Evolutionary conservation across 1,140 invertebrate genomes (phyloP).

Genomic region (Odontomachus brunneus): DNA sequence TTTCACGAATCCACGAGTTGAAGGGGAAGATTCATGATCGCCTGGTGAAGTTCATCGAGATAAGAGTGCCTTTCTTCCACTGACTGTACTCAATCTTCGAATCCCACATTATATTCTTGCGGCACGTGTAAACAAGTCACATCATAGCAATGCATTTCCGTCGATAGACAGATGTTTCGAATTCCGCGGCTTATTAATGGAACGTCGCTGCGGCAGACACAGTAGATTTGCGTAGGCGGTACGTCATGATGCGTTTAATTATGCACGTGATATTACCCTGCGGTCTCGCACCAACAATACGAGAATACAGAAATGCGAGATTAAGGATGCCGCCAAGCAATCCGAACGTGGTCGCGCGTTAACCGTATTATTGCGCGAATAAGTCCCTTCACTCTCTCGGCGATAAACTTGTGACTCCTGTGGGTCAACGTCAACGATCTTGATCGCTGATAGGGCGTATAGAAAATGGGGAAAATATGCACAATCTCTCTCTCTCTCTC

Average conservation of each 20-base stretch:
- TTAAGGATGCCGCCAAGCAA: not conserved
- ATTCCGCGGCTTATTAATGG: constrained; percentile 14
- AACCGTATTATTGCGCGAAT: not conserved
- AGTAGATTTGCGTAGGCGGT: not conserved
- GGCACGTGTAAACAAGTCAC: too few relatives aligned
- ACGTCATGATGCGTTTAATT: constrained; percentile 7
- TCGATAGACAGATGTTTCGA: constrained; percentile 27
- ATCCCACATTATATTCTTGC: too few relatives aligned
- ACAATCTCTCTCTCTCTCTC: not conserved
- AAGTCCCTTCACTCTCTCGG: not conserved
- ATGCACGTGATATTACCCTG: not conserved
- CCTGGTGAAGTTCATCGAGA: too few relatives aligned
- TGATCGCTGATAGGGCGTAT: not conserved
- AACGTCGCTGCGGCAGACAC: not conserved
- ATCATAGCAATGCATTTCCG: not conserved
- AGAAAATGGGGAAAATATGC: not conserved
- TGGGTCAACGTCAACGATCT: not conserved
- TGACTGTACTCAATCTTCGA: too few relatives aligned
- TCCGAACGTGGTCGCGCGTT: not conserved
- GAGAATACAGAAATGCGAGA: not conserved
- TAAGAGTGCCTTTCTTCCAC: too few relatives aligned
- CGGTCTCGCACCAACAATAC: too few relatives aligned
- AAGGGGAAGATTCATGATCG: too few relatives aligned
- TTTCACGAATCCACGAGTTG: too few relatives aligned
- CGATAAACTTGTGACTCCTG: not conserved